Conservation (phyloP, 2,888 invertebrate species). For the Thecocarcelia acutangulata region DNA sequence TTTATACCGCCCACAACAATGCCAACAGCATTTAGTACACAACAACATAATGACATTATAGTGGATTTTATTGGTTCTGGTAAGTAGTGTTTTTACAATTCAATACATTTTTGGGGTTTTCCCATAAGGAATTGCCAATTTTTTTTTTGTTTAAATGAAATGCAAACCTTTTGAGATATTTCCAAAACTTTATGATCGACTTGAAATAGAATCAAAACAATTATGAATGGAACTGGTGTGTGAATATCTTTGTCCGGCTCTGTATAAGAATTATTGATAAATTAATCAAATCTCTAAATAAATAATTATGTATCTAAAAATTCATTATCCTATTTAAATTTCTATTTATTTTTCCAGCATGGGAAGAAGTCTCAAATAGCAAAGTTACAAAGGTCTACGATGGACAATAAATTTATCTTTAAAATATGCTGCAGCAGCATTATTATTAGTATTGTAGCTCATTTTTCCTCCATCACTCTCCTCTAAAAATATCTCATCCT, state of each 20-base stretch:
- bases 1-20: constrained; percentile 78
- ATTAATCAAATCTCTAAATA: no score
- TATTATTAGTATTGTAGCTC: constrained; percentile 54
- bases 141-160: no score
- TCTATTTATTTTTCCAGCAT: constrained; percentile 83
- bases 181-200: no score
- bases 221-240: no score
- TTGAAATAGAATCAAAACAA: no score
- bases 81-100: constrained; percentile 81
- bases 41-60: constrained; percentile 84
- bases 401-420: constrained; percentile 80
- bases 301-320: not conserved
- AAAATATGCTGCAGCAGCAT: constrained; percentile 69
- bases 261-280: no score
- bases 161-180: no score
- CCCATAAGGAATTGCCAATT: no score
- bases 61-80: constrained; percentile 85
- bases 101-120: no score
- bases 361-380: constrained; percentile 86
- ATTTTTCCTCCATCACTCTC: constrained; percentile 39
- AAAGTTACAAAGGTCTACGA: constrained; percentile 84
- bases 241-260: no score
- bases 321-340: not conserved
- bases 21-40: constrained; percentile 78
- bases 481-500: constrained; percentile 23